Percentiles rank a stretch among this genome's conserved stretches.
Conservation (phyloP, 2,113 vertebrate genomes). For the Microtus ochrogaster region DNA sequence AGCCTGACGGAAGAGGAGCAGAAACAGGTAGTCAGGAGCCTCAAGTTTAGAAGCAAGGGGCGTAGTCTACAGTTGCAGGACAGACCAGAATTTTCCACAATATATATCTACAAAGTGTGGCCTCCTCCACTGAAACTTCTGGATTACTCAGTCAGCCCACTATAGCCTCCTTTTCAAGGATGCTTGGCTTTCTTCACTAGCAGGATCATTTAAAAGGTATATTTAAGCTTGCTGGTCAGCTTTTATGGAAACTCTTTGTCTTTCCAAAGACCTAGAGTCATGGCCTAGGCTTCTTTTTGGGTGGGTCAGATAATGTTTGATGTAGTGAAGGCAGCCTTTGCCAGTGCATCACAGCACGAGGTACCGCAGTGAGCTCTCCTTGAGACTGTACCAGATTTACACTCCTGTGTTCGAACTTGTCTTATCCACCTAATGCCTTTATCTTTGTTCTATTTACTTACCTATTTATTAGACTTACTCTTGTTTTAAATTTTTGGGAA, state of each 20-base stretch:
- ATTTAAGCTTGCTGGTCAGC: background rate
- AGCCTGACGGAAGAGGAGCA: background rate
- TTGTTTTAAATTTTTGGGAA: background rate
- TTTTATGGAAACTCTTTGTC: background rate
- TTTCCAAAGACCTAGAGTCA: background rate
- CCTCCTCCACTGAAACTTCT: background rate
- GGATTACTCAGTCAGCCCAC: background rate
- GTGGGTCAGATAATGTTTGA: background rate
- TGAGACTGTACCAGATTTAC: background rate
- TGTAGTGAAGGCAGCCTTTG: background rate
- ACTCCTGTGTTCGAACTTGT: background rate
- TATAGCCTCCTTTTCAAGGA: background rate
- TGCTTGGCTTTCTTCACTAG: background rate
- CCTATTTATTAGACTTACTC: background rate
- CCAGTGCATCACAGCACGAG: background rate
- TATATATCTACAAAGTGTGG: background rate
- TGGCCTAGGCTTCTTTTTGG: background rate
- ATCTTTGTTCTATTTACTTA: background rate
- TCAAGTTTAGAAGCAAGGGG: background rate
- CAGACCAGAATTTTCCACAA: background rate
- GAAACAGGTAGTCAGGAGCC: background rate
- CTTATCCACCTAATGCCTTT: background rate
- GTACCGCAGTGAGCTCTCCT: background rate
- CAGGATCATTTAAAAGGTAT: background rate
- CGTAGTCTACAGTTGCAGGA: background rate